These are phyloP conservation scores for Scaptomyza parva DNA, from an alignment of 2,888 invertebrate genomes.

Conservation along the genomic window DNA sequence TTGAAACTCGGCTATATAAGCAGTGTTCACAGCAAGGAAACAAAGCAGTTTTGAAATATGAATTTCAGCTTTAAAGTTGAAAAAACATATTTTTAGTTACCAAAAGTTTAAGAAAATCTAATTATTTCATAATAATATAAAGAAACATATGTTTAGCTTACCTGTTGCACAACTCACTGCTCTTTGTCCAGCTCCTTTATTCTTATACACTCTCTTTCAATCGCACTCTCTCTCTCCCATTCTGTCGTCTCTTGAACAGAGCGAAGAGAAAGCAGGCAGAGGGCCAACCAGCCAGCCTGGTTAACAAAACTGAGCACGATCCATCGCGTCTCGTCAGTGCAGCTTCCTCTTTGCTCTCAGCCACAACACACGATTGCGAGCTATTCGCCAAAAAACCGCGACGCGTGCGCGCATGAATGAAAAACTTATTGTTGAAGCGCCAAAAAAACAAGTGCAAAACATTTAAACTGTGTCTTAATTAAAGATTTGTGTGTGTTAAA, in stretches of 20 bases:
- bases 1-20: background rate
- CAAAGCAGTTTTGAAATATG: too few species aligned
- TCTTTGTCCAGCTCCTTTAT: background rate
- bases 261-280: conserved; percentile 41
- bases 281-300: conserved; percentile 17
- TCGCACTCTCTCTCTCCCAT: background rate
- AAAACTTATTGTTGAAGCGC: conserved; percentile 6
- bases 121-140: too few species aligned
- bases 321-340: conserved; percentile 2
- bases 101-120: too few species aligned
- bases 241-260: conserved; percentile 13
- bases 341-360: conserved; percentile 59
- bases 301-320: conserved; percentile 11
- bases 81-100: too few species aligned
- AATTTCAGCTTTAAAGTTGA: too few species aligned
- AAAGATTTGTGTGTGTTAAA: background rate
- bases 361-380: conserved; percentile 32
- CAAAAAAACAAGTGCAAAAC: conserved; percentile 14
- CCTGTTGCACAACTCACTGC: background rate
- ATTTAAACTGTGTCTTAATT: background rate
- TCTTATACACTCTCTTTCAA: background rate
- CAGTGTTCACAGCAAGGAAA: background rate
- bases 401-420: conserved; percentile 47
- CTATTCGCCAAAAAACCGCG: conserved; percentile 18
- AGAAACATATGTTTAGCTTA: background rate